Evolutionary conservation across 2,797 vertebrate species (phyloP).

Genomic region (Sylvia borin): DNA sequence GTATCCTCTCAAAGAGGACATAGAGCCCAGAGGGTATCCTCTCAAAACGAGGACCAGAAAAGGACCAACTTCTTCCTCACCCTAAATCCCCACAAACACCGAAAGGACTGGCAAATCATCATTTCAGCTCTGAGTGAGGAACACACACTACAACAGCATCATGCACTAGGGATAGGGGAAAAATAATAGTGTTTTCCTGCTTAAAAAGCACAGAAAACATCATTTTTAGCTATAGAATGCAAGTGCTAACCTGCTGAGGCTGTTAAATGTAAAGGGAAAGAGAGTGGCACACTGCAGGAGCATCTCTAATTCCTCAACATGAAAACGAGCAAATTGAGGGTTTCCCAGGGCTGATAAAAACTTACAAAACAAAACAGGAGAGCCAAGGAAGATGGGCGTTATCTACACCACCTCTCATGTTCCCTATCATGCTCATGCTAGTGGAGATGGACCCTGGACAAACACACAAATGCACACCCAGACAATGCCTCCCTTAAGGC

Average conservation of each 20-base stretch:
- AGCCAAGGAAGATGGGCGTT: not conserved
- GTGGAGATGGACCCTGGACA: fast-evolving
- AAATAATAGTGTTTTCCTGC: not conserved
- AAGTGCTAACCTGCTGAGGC: not conserved
- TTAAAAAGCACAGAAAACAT: not conserved
- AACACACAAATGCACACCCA: not conserved
- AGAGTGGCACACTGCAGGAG: not conserved
- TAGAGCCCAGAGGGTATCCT: not conserved
- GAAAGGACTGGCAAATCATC: not conserved
- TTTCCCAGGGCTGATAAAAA: not conserved
- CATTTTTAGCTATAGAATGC: not conserved
- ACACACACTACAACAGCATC: fast-evolving
- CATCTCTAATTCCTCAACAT: not conserved
- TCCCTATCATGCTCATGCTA: fast-evolving
- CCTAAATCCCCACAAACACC: not conserved
- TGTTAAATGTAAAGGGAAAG: not conserved
- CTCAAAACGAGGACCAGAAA: no score
- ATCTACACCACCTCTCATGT: not conserved
- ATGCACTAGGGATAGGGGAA: fast-evolving
- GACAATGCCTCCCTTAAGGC: no score
- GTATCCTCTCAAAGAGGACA: no score
- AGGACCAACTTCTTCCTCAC: not conserved
- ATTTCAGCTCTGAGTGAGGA: not conserved
- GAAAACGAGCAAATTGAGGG: fast-evolving
- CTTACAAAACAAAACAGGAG: not conserved